Evolutionary conservation across 2,888 invertebrate species (phyloP).

Genomic region (Eristalis intricaria): DNA sequence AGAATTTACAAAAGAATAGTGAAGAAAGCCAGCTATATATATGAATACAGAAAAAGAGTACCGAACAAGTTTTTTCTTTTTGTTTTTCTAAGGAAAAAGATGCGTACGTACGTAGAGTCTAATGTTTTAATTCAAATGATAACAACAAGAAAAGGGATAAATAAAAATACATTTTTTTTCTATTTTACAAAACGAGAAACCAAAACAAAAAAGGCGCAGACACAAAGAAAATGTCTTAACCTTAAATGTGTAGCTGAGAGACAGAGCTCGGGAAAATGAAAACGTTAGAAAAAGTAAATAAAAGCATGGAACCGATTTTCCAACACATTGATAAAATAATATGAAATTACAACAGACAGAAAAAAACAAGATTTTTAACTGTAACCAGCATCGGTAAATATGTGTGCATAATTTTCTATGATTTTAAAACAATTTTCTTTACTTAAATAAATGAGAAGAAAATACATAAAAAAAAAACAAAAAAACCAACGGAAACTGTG

Average conservation of each 20-base stretch:
- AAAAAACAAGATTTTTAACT: slow-evolving; percentile 41
- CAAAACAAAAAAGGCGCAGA: neutral
- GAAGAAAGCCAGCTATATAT: slow-evolving; percentile 70
- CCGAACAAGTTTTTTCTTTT: slow-evolving; percentile 40
- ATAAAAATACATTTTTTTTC: slow-evolving; percentile 73
- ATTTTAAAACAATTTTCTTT: slow-evolving; percentile 65
- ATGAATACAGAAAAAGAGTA: slow-evolving; percentile 45
- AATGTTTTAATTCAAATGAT: slow-evolving; percentile 75
- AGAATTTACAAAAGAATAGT: slow-evolving; percentile 74
- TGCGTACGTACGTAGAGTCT: slow-evolving; percentile 54
- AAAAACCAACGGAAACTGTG: slow-evolving; percentile 30
- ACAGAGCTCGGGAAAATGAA: slow-evolving; percentile 21
- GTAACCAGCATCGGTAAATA: slow-evolving; percentile 70
- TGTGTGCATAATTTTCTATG: slow-evolving; percentile 70
- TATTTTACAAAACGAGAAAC: slow-evolving; percentile 73
- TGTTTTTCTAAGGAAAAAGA: slow-evolving; percentile 25
- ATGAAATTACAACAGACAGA: slow-evolving; percentile 36
- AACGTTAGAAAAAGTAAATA: neutral
- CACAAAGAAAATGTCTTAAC: slow-evolving; percentile 51
- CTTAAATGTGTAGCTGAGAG: slow-evolving; percentile 46
- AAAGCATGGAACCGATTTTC: slow-evolving; percentile 47
- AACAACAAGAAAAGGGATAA: slow-evolving; percentile 55
- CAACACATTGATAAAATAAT: slow-evolving; percentile 51
- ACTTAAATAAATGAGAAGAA: slow-evolving; percentile 67
- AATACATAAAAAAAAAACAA: slow-evolving; percentile 54